Conservation (phyloP, 2,113 vertebrate genomes). For the Cryptoleucopteryx plumbea region DNA sequence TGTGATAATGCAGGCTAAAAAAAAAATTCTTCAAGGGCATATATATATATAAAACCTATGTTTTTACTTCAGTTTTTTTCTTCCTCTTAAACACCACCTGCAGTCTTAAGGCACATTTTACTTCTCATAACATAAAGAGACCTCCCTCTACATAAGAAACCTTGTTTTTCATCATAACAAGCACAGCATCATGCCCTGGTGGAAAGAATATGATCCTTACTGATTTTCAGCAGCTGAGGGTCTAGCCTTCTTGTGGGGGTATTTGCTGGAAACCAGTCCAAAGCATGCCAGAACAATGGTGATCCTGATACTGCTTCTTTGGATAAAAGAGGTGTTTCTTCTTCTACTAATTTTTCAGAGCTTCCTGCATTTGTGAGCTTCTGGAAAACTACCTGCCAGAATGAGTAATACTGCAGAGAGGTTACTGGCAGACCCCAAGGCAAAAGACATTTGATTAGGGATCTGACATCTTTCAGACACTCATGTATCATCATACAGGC, state of each 20-base stretch:
- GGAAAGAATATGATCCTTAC: not conserved
- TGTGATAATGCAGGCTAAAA: not conserved
- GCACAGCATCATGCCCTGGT: not conserved
- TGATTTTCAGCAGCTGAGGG: not conserved
- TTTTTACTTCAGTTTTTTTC: not conserved
- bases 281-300: not conserved
- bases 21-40: not conserved
- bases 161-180: not conserved
- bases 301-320: not conserved
- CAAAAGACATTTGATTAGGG: constrained; percentile 9
- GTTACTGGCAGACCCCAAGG: not conserved
- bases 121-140: not conserved
- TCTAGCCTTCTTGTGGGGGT: not conserved
- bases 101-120: not conserved
- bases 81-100: not conserved
- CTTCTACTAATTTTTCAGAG: not conserved
- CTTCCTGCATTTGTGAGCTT: not conserved
- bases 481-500: not conserved
- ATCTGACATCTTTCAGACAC: constrained; percentile 14
- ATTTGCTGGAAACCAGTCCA: not conserved
- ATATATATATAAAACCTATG: not conserved
- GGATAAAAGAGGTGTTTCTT: not conserved
- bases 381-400: constrained; percentile 12
- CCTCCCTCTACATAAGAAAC: not conserved
- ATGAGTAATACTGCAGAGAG: constrained; percentile 1